A percentile compares a stretch with the other conserved stretches of the same genome.
Conservation (phyloP, 2,797 vertebrate genomes). For the Sebastes diaconus region DNA sequence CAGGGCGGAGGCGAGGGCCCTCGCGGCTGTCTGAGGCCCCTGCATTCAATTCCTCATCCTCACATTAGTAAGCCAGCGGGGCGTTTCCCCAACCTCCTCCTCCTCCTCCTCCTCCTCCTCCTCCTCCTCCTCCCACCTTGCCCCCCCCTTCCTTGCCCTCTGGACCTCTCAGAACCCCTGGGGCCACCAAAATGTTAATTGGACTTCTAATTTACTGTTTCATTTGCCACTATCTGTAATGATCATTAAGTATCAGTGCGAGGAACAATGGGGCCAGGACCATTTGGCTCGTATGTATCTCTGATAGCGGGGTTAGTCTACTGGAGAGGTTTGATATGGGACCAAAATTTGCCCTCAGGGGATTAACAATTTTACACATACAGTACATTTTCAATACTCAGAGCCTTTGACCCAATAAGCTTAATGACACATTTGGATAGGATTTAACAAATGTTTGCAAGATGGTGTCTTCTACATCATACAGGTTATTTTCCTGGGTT, state of each 20-base stretch:
- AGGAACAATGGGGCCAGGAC: conserved; percentile 52
- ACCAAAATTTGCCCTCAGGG: not conserved
- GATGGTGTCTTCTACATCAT: not conserved
- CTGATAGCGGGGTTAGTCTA: conserved; percentile 10
- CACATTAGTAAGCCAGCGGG: conserved; percentile 61
- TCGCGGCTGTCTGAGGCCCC: conserved; percentile 48
- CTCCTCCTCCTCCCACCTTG: conserved; percentile 15
- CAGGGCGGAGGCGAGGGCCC: conserved; percentile 38
- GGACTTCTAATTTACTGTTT: conserved; percentile 75
- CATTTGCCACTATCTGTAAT: conserved; percentile 69
- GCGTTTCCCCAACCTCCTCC: conserved; percentile 35
- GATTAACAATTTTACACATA: not conserved
- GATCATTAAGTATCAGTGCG: conserved; percentile 61
- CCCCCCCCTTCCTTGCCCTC: conserved; percentile 22
- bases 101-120: conserved; percentile 13
- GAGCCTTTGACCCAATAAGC: not conserved
- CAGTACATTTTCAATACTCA: not conserved
- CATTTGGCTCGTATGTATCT: conserved; percentile 32
- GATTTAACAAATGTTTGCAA: not conserved
- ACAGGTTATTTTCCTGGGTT: not conserved
- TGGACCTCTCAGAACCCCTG: conserved; percentile 48
- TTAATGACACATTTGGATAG: not conserved
- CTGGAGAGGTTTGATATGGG: not conserved
- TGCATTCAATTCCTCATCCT: conserved; percentile 54
- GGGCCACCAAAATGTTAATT: conserved; percentile 76